Evolutionary conservation across 2,113 vertebrate species (phyloP).

Genomic region (Spizaetus ornatus): DNA sequence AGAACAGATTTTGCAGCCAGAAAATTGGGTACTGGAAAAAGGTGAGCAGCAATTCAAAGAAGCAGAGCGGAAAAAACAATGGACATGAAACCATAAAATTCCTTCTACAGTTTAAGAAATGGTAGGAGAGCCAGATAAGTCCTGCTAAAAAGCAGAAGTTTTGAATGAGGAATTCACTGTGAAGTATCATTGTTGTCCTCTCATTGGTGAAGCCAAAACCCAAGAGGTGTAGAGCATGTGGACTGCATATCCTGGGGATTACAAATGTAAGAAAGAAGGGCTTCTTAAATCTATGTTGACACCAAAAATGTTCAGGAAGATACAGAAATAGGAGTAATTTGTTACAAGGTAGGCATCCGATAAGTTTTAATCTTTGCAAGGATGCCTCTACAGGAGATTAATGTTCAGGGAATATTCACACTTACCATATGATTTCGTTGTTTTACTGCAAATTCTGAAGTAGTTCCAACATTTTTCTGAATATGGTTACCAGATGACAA

Average conservation of each 20-base stretch:
- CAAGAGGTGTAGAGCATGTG: neutral
- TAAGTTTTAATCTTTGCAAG: neutral
- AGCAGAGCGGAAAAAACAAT: neutral
- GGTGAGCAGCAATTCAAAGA: neutral
- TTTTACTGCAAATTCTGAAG: neutral
- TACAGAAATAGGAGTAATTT: neutral
- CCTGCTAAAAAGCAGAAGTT: neutral
- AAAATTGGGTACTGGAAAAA: neutral
- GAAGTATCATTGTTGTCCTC: neutral
- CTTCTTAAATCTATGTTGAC: neutral
- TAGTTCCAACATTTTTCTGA: neutral
- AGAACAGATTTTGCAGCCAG: neutral
- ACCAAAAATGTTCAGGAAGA: neutral
- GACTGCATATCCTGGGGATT: neutral
- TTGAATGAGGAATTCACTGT: neutral
- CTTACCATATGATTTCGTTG: neutral
- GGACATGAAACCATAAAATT: neutral
- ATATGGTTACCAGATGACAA: neutral
- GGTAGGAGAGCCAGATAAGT: neutral
- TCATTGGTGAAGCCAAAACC: neutral
- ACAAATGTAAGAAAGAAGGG: neutral
- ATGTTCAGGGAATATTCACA: neutral
- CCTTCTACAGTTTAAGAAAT: neutral
- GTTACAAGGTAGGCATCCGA: neutral
- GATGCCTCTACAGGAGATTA: neutral